Conservation (phyloP, 1,140 invertebrate species). For the Elymnias hypermnestra region DNA sequence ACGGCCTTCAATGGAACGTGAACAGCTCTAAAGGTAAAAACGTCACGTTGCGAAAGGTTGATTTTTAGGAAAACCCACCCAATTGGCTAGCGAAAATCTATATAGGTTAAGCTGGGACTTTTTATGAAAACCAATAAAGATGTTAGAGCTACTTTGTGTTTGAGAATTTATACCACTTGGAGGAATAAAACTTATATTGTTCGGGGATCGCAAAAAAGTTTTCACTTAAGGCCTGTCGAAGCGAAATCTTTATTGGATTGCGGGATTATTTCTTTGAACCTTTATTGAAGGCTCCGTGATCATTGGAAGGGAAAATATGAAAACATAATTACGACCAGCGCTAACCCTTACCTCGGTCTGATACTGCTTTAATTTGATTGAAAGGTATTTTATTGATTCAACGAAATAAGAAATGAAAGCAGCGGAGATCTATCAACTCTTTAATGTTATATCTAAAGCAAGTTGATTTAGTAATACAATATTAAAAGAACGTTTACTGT, state of each 20-base stretch:
- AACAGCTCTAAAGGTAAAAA: slow-evolving; percentile 25
- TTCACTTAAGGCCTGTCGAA: slow-evolving; percentile 66
- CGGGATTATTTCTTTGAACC: slow-evolving; percentile 59
- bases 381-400: slow-evolving; percentile 10
- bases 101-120: slow-evolving; percentile 55
- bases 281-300: slow-evolving; percentile 33
- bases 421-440: background rate
- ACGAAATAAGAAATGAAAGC: background rate
- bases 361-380: slow-evolving; percentile 19
- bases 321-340: slow-evolving; percentile 40
- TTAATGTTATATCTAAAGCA: background rate
- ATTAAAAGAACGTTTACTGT: background rate
- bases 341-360: slow-evolving; percentile 22
- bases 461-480: background rate
- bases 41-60: slow-evolving; percentile 22
- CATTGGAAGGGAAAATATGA: slow-evolving; percentile 39
- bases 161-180: slow-evolving; percentile 70
- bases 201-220: slow-evolving; percentile 67
- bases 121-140: slow-evolving; percentile 75
- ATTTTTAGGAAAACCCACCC: slow-evolving; percentile 35
- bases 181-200: slow-evolving; percentile 73
- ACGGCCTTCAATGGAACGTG: slow-evolving; percentile 13
- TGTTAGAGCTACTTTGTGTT: slow-evolving; percentile 72
- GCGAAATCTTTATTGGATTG: slow-evolving; percentile 69
- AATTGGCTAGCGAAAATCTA: slow-evolving; percentile 41